Evolutionary conservation across 1,140 invertebrate species (phyloP).

Genomic region (Episyrphus balteatus): DNA sequence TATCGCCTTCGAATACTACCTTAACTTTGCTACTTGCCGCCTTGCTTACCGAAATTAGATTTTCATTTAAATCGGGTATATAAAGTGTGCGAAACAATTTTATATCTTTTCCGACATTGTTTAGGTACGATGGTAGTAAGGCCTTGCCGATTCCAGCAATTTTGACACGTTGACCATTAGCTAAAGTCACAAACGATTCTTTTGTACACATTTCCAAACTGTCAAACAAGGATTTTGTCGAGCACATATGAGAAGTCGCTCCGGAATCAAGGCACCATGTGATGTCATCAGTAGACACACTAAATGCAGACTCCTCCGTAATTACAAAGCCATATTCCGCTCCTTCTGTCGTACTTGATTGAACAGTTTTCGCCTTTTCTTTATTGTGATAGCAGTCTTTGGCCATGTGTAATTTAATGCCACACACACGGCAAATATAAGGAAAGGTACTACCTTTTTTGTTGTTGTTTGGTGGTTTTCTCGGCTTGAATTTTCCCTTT

Average conservation of each 20-base stretch:
- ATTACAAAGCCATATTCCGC: too few relatives aligned
- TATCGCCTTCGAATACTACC: background rate
- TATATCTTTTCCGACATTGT: background rate
- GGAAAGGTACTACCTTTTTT: background rate
- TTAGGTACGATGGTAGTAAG: background rate
- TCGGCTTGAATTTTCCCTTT: background rate
- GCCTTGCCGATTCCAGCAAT: background rate
- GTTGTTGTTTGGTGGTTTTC: background rate
- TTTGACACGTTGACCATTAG: background rate
- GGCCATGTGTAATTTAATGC: too few relatives aligned
- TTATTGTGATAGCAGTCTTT: too few relatives aligned
- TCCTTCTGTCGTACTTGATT: too few relatives aligned
- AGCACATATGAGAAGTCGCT: slow-evolving; percentile 2
- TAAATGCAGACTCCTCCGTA: too few relatives aligned
- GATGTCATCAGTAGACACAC: too few relatives aligned
- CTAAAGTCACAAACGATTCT: background rate
- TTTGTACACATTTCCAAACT: background rate
- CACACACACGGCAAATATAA: too few relatives aligned
- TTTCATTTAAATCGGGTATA: slow-evolving; percentile 1
- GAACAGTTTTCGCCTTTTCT: too few relatives aligned
- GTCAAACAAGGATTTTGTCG: background rate
- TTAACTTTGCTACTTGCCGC: background rate
- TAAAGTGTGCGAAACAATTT: slow-evolving; percentile 1
- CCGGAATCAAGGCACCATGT: too few relatives aligned
- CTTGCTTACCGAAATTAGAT: slow-evolving; percentile 5